These are phyloP conservation scores for Strigamia maritima DNA, from an alignment of 2,888 invertebrate genomes.

Conservation along the genomic window DNA sequence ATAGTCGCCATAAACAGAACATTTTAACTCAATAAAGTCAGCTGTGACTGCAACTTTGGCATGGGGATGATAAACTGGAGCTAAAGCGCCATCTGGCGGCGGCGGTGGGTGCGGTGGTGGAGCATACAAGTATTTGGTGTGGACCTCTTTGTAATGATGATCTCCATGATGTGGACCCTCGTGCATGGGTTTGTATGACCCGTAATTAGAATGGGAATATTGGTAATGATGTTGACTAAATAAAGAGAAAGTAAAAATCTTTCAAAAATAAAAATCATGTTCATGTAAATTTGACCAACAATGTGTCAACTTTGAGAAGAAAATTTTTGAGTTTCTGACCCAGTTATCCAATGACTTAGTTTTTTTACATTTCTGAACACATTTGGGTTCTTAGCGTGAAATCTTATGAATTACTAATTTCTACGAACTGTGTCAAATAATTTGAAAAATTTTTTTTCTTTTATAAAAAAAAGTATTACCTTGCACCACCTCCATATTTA, in stretches of 20 bases:
- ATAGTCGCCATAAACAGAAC: slow-evolving; percentile 39
- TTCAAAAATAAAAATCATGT: too few species aligned
- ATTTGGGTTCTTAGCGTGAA: too few species aligned
- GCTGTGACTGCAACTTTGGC: slow-evolving; percentile 39
- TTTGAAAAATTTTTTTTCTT: too few species aligned
- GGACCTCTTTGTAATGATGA: slow-evolving; percentile 7
- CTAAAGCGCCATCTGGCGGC: slow-evolving; percentile 39
- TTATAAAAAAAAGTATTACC: background rate
- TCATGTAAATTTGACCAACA: too few species aligned
- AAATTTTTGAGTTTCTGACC: background rate
- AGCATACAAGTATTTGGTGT: slow-evolving; percentile 14
- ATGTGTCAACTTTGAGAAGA: too few species aligned
- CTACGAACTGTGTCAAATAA: too few species aligned
- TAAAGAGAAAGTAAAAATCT: background rate
- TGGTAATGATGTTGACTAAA: background rate
- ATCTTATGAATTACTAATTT: too few species aligned
- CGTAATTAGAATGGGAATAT: background rate
- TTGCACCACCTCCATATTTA: background rate
- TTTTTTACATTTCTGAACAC: too few species aligned
- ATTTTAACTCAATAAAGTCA: slow-evolving; percentile 42
- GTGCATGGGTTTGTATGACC: background rate
- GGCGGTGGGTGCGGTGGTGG: slow-evolving; percentile 37
- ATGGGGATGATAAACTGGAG: slow-evolving; percentile 40
- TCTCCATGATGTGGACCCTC: background rate
- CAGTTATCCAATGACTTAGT: background rate